Conservation (phyloP, 1,140 invertebrate genomes). For the Drosophila mauritiana region DNA sequence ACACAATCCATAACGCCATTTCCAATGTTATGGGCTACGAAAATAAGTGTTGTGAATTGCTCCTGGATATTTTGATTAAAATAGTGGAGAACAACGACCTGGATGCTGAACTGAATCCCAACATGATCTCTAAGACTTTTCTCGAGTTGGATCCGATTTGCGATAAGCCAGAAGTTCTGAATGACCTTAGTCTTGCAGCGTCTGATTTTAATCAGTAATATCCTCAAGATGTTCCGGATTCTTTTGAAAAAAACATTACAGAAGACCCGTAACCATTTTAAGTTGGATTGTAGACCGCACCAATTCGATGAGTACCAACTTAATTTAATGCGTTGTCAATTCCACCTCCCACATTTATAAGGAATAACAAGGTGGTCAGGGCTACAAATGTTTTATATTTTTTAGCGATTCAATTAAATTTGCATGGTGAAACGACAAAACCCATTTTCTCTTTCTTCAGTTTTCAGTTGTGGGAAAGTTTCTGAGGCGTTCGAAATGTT, state of each 20-base stretch:
- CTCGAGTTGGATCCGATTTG: background rate
- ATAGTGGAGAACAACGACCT: background rate
- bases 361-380: background rate
- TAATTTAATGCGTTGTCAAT: background rate
- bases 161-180: background rate
- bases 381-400: background rate
- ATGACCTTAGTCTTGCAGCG: background rate
- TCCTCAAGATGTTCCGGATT: no score
- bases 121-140: background rate
- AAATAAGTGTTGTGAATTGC: background rate
- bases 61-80: background rate
- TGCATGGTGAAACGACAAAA: background rate
- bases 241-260: no score
- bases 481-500: no score
- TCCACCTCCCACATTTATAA: background rate
- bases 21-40: background rate
- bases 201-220: background rate
- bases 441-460: background rate
- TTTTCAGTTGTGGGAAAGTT: background rate
- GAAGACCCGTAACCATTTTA: no score
- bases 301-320: background rate
- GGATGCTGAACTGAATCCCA: background rate
- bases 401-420: conserved; percentile 8
- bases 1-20: conserved; percentile 20
- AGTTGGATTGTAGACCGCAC: background rate